Conservation (phyloP, 2,797 vertebrate species). For the Coregonus sp. region DNA sequence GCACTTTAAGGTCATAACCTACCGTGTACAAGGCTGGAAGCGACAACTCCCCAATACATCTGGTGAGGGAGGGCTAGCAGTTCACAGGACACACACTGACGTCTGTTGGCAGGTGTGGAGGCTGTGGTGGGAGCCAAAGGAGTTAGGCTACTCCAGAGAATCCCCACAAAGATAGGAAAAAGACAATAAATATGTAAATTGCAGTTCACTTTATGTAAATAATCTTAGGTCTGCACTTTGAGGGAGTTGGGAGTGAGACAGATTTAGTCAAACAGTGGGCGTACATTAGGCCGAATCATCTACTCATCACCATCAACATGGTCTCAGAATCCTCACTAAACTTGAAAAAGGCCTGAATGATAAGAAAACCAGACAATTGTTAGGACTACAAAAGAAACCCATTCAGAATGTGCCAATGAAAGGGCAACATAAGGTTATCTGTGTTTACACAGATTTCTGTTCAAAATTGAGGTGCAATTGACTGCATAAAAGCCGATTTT, state of each 20-base stretch:
- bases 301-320: too few relatives aligned
- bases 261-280: background rate
- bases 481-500: background rate
- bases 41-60: conserved; percentile 74
- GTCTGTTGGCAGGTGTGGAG: conserved; percentile 41
- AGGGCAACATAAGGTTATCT: background rate
- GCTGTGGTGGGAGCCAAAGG: conserved; percentile 26
- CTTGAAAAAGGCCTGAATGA: too few relatives aligned
- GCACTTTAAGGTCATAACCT: conserved; percentile 30
- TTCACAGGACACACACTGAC: conserved; percentile 56
- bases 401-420: background rate
- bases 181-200: background rate
- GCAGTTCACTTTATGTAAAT: background rate
- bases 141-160: conserved; percentile 33
- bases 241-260: background rate
- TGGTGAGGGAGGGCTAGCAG: conserved; percentile 54
- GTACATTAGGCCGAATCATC: too few relatives aligned
- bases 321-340: too few relatives aligned
- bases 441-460: background rate
- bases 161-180: conserved; percentile 33
- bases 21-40: conserved; percentile 70
- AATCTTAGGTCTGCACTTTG: background rate
- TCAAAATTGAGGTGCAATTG: background rate
- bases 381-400: too few relatives aligned
- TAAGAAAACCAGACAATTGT: too few relatives aligned